A percentile compares a stretch with the other conserved stretches of the same genome.
Conservation (phyloP, 2,113 vertebrate species). For the Cynopterus brachyotis region DNA sequence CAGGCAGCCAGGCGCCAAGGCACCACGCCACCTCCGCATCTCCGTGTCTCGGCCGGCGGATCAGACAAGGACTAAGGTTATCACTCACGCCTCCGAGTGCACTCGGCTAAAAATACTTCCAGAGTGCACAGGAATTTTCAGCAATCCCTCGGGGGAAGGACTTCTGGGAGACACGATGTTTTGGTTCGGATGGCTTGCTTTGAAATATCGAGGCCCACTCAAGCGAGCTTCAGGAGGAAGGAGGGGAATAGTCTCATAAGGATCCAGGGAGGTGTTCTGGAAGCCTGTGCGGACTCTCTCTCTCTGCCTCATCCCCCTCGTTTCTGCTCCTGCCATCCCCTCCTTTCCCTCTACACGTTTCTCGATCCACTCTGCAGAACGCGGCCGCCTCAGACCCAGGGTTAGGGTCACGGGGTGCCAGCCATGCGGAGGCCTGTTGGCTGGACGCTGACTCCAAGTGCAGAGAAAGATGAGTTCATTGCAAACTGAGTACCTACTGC, state of each 20-base stretch:
- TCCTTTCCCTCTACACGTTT: background rate
- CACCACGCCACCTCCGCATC: background rate
- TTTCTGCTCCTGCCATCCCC: background rate
- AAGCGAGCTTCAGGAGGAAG: background rate
- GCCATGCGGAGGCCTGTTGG: background rate
- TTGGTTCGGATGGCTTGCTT: constrained; percentile 18
- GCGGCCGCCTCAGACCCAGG: background rate
- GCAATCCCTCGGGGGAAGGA: background rate
- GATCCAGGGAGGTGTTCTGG: background rate
- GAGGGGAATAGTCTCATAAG: background rate
- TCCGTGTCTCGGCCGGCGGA: background rate
- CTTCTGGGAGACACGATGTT: background rate
- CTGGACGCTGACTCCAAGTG: background rate
- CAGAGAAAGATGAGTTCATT: background rate
- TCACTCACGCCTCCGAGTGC: background rate
- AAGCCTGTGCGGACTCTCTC: background rate
- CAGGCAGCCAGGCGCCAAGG: background rate
- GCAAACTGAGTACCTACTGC: background rate
- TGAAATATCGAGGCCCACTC: background rate
- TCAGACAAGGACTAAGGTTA: background rate
- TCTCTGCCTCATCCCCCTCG: background rate
- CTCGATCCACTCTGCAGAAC: background rate
- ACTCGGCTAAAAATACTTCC: constrained; percentile 48
- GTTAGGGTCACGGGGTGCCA: background rate
- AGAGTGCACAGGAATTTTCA: constrained; percentile 12